These are phyloP conservation scores for Notospermus geniculatus DNA, from an alignment of 1,140 invertebrate species.

Conservation along the genomic window DNA sequence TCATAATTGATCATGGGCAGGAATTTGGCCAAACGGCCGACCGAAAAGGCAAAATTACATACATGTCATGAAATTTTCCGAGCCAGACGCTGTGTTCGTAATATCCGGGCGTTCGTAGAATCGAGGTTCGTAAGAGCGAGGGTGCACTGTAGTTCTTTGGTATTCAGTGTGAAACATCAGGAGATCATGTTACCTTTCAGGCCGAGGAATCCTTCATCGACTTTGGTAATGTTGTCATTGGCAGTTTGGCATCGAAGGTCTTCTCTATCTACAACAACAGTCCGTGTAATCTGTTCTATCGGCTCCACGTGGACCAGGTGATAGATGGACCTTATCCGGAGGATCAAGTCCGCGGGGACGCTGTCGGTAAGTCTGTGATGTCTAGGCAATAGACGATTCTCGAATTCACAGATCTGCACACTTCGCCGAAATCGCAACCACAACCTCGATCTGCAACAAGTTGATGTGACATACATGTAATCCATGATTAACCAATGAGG, in stretches of 20 bases:
- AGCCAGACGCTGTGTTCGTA: too few species aligned
- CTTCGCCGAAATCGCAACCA: too few species aligned
- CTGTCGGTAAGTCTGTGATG: conserved; percentile 29
- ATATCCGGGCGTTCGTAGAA: too few species aligned
- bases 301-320: conserved; percentile 39
- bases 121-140: too few species aligned
- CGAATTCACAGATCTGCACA: too few species aligned
- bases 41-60: too few species aligned
- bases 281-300: conserved; percentile 47
- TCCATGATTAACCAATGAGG: too few species aligned
- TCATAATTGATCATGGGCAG: not conserved
- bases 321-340: conserved; percentile 40
- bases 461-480: too few species aligned
- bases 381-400: too few species aligned
- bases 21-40: too few species aligned
- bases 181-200: conserved; percentile 27
- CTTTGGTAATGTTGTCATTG: conserved; percentile 54
- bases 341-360: conserved; percentile 30
- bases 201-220: conserved; percentile 46
- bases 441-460: too few species aligned
- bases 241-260: conserved; percentile 41
- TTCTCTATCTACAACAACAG: conserved; percentile 50
- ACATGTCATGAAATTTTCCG: too few species aligned
- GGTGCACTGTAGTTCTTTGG: not conserved
- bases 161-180: not conserved